A percentile compares a stretch with the other conserved stretches of the same genome.
Conservation (phyloP, 2,888 invertebrate species). For the Cecidostiba fungosa region DNA sequence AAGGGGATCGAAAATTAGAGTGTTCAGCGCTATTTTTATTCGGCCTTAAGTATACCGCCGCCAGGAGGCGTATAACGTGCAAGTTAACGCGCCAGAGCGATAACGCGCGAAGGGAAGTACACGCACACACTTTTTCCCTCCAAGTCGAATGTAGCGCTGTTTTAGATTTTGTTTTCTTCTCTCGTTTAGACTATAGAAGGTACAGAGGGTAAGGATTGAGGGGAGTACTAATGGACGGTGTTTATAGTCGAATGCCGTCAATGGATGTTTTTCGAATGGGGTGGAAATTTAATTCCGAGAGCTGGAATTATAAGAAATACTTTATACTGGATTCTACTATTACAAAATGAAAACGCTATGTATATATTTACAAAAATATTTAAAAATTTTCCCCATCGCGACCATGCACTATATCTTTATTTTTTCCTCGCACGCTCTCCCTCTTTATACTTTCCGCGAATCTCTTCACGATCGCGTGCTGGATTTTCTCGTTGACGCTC, state of each 20-base stretch:
- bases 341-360: not conserved
- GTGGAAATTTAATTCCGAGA: not conserved
- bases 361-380: not conserved
- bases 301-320: not conserved
- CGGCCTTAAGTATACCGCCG: not conserved
- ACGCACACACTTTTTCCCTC: not conserved
- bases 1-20: not conserved
- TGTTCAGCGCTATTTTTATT: slow-evolving; percentile 23
- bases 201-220: not conserved
- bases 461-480: slow-evolving; percentile 4
- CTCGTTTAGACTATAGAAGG: not conserved
- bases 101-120: not conserved
- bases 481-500: not conserved
- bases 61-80: slow-evolving; percentile 14
- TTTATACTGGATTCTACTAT: no score
- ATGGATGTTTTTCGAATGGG: not conserved
- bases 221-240: not conserved
- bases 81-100: slow-evolving; percentile 12
- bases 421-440: not conserved
- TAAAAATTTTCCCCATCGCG: not conserved
- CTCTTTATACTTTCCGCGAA: not conserved
- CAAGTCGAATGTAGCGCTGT: not conserved
- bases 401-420: not conserved
- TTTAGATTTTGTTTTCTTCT: not conserved
- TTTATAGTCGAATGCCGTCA: not conserved